Evolutionary conservation across 2,113 vertebrate genomes (phyloP).

Genomic region (Electrona antarctica): DNA sequence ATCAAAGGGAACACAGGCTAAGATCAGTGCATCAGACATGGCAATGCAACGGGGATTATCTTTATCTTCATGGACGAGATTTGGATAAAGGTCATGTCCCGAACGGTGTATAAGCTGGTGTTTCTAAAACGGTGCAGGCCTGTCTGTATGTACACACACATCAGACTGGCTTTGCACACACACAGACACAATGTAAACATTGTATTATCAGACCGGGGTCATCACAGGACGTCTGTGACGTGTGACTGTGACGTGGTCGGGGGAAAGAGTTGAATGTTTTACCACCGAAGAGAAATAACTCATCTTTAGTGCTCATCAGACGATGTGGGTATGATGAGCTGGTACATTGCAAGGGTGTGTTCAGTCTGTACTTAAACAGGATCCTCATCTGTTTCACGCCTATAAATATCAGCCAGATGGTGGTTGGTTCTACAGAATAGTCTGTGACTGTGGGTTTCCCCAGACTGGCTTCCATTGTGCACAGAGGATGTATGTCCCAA

Average conservation of each 20-base stretch:
- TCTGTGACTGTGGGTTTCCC: conserved; percentile 40
- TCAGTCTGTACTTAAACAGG: conserved; percentile 31
- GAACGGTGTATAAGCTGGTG: conserved; percentile 9
- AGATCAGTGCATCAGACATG: not conserved
- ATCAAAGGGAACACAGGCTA: conserved; percentile 22
- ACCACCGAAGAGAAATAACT: too few relatives aligned
- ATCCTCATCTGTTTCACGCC: conserved; percentile 23
- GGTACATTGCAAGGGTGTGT: not conserved
- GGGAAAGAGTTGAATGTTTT: too few relatives aligned
- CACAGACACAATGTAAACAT: conserved; percentile 21
- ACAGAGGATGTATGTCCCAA: conserved; percentile 71
- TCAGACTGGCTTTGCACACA: too few relatives aligned
- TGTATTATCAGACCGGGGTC: conserved; percentile 18
- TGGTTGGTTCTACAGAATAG: conserved; percentile 18
- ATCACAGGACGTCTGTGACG: not conserved
- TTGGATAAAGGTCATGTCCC: not conserved
- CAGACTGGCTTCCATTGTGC: conserved; percentile 60
- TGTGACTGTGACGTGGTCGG: too few relatives aligned
- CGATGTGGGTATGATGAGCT: too few relatives aligned
- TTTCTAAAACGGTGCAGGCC: conserved; percentile 35
- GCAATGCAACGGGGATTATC: not conserved
- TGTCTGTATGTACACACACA: too few relatives aligned
- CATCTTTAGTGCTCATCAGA: too few relatives aligned
- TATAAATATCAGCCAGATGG: conserved; percentile 53
- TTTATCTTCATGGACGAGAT: not conserved